Percentiles rank a stretch among this genome's conserved stretches.
Evolutionary conservation across 2,797 vertebrate species (phyloP).

Genomic region (Oreortyx pictus): DNA sequence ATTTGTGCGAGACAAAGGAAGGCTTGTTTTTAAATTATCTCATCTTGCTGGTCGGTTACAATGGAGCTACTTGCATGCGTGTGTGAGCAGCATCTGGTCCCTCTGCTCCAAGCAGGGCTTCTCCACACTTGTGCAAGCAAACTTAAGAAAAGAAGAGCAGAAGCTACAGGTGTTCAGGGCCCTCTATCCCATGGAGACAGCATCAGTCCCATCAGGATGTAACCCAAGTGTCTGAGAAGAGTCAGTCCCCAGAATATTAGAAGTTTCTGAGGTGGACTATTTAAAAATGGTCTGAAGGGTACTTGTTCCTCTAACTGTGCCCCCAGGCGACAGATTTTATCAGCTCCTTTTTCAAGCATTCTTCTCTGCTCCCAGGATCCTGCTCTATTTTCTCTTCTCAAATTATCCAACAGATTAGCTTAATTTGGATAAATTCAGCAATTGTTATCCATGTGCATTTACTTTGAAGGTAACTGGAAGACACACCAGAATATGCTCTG

Average conservation of each 20-base stretch:
- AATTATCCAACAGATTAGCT: not conserved
- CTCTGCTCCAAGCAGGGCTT: not conserved
- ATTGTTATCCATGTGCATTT: not conserved
- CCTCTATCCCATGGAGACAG: not conserved
- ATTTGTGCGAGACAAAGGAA: constrained; percentile 24
- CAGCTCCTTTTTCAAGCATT: not conserved
- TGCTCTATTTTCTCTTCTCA: not conserved
- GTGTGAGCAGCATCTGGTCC: not conserved
- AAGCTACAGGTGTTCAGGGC: not conserved
- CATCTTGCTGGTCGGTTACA: constrained; percentile 27
- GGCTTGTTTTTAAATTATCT: constrained; percentile 26
- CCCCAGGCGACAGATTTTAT: not conserved
- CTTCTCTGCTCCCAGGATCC: not conserved
- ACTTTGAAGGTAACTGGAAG: not conserved
- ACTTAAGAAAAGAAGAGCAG: not conserved
- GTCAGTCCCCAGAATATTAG: not conserved
- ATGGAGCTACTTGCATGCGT: not conserved
- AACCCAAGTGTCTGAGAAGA: not conserved
- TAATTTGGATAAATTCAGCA: not conserved
- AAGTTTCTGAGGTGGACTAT: not conserved
- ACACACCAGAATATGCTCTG: not conserved
- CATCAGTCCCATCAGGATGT: not conserved
- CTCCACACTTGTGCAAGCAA: not conserved
- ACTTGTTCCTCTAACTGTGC: not conserved
- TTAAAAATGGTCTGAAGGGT: constrained; percentile 1